Conservation (phyloP, 2,888 invertebrate species). For the Mesochorus sp. region DNA sequence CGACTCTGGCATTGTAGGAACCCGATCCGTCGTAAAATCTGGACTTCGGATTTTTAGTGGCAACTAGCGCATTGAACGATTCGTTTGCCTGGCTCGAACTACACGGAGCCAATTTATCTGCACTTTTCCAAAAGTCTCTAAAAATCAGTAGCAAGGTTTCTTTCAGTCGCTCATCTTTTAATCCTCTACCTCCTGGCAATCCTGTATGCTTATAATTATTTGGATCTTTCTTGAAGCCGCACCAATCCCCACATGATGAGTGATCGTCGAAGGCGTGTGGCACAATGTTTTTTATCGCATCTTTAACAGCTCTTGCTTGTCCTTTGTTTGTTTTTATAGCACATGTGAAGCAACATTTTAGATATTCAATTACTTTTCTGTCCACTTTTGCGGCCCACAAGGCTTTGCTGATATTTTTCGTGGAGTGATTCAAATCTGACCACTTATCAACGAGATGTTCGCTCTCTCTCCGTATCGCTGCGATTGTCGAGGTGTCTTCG, state of each 20-base stretch:
- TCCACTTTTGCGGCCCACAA: conserved; percentile 15
- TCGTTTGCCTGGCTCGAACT: conserved; percentile 55
- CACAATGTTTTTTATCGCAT: conserved; percentile 57
- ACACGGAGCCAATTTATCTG: conserved; percentile 50
- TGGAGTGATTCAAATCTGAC: conserved; percentile 50
- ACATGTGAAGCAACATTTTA: conserved; percentile 62
- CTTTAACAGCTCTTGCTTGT: conserved; percentile 29
- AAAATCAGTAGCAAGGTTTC: not conserved
- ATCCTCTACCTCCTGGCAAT: conserved; percentile 19
- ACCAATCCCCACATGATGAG: conserved; percentile 63
- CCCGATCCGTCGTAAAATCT: not conserved
- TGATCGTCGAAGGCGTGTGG: conserved; percentile 63
- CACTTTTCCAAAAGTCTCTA: conserved; percentile 20
- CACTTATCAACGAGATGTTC: conserved; percentile 49
- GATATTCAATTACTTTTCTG: conserved; percentile 46
- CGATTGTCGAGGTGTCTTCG: conserved; percentile 64
- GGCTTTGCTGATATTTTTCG: conserved; percentile 21
- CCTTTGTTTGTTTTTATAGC: conserved; percentile 52
- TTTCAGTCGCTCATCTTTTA: not conserved
- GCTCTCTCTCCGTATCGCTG: conserved; percentile 57
- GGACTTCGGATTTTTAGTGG: not conserved
- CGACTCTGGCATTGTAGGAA: not conserved
- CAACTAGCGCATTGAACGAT: conserved; percentile 2
- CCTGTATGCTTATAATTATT: conserved; percentile 26
- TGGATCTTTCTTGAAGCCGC: conserved; percentile 17